Evolutionary conservation across 23 tunicate genomes (phyloP).

Genomic region (Halocynthia roretzi): DNA sequence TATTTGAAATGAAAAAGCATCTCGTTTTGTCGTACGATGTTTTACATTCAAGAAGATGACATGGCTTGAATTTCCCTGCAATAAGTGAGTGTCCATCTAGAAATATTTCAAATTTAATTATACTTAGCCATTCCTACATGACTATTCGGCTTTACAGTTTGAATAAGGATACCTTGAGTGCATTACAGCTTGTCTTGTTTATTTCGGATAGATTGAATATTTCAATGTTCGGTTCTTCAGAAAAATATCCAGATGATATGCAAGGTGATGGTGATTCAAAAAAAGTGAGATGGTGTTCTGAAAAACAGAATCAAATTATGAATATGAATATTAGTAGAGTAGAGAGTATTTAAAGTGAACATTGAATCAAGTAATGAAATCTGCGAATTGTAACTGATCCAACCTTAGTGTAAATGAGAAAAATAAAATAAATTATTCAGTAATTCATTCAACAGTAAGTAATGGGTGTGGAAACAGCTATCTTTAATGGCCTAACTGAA

Average conservation of each 20-base stretch:
- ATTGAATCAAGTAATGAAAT: no score
- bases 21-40: constrained; percentile 15
- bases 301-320: no score
- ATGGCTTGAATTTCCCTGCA: constrained; percentile 23
- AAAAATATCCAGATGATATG: constrained; percentile 40
- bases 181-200: not conserved
- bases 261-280: constrained; percentile 15
- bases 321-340: no score
- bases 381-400: no score
- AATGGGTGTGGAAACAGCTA: no score
- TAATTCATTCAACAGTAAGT: no score
- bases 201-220: no score
- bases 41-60: constrained; percentile 33
- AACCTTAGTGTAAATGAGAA: no score
- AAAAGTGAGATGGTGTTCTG: not conserved
- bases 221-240: not conserved
- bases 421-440: no score
- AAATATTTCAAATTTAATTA: not conserved
- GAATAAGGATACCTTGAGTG: not conserved
- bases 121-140: not conserved
- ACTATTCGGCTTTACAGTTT: not conserved
- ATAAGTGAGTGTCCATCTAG: constrained; percentile 35
- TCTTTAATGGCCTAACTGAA: no score
- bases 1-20: constrained; percentile 37
- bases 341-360: no score